Evolutionary conservation across 2,888 invertebrate genomes (phyloP).

Genomic region (Morpho helenor): DNA sequence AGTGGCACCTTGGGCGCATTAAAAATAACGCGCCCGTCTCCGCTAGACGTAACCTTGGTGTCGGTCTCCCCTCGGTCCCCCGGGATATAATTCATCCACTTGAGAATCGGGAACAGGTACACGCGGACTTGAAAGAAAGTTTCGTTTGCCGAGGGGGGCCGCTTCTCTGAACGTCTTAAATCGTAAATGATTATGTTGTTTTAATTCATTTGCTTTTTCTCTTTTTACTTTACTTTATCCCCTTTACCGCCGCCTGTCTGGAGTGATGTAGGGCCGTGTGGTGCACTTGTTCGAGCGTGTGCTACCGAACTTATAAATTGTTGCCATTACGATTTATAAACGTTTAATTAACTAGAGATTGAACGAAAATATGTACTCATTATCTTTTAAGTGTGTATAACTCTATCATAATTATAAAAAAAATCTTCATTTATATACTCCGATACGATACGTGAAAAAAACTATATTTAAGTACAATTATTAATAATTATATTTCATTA

Average conservation of each 20-base stretch:
- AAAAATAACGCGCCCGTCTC: slow-evolving; percentile 67
- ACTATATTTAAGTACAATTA: no score
- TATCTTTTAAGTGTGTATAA: no score
- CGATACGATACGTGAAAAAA: no score
- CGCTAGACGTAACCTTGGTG: slow-evolving; percentile 66
- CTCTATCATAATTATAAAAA: no score
- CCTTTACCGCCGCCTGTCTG: slow-evolving; percentile 73
- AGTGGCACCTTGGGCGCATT: slow-evolving; percentile 56
- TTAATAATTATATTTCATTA: no score
- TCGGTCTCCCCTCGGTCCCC: slow-evolving; percentile 64
- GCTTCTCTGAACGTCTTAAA: slow-evolving; percentile 65
- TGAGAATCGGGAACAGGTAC: slow-evolving; percentile 73
- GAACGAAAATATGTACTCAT: no score
- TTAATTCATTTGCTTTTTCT: slow-evolving; percentile 75
- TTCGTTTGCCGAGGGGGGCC: slow-evolving; percentile 69
- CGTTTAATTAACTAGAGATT: no score
- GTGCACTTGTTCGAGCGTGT: slow-evolving; percentile 31
- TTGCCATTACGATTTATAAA: no score
- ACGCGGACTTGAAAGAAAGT: slow-evolving; percentile 75
- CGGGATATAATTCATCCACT: slow-evolving; percentile 76
- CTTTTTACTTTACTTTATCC: slow-evolving; percentile 58
- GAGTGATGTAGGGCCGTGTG: slow-evolving; percentile 51
- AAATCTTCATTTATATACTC: no score
- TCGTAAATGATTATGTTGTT: slow-evolving; percentile 77
- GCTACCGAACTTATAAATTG: no score